Evolutionary conservation across 2,113 vertebrate genomes (phyloP).

Genomic region (Urocynchramus pylzowi): DNA sequence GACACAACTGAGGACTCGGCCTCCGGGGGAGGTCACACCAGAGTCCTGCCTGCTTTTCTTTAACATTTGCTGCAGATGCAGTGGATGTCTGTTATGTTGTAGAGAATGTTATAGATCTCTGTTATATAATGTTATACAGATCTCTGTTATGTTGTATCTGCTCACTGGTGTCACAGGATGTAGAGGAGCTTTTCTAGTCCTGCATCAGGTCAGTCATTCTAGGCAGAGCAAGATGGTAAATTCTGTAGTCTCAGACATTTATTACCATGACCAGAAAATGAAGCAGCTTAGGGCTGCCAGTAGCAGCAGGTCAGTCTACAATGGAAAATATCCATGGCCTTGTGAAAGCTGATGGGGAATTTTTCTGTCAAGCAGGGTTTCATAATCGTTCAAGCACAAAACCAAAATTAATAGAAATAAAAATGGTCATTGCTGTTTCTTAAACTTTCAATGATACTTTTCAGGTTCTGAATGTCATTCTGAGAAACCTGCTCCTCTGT

Average conservation of each 20-base stretch:
- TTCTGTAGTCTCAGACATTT: neutral
- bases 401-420: neutral
- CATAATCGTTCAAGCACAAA: neutral
- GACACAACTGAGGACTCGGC: neutral
- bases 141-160: accelerated
- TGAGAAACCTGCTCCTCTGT: neutral
- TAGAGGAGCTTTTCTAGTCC: neutral
- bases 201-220: neutral
- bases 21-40: neutral
- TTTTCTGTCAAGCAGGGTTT: neutral
- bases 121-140: too few species aligned
- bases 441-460: neutral
- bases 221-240: neutral
- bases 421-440: neutral
- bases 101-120: too few species aligned
- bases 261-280: neutral
- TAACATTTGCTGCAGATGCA: neutral
- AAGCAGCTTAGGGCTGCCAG: neutral
- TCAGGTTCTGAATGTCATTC: neutral
- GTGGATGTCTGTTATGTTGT: accelerated
- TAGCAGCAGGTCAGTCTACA: neutral
- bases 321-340: neutral
- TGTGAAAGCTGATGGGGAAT: neutral
- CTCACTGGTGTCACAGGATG: neutral
- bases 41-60: neutral